Percentiles rank a stretch among this genome's conserved stretches.
Evolutionary conservation across 2,113 vertebrate species (phyloP).

Genomic region (Sprattus sprattus): DNA sequence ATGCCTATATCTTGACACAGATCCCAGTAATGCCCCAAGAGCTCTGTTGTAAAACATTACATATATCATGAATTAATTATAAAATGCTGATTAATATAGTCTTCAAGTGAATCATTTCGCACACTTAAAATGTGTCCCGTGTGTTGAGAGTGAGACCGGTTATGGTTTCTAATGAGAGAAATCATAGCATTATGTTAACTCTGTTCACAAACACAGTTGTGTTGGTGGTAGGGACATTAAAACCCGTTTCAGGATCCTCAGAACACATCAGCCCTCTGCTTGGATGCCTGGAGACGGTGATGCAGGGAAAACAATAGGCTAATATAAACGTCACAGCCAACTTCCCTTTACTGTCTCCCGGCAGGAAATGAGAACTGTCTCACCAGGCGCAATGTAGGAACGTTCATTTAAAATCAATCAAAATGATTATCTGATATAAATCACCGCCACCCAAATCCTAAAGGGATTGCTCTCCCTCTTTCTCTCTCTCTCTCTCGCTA

Average conservation of each 20-base stretch:
- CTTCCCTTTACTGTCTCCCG: slow-evolving; percentile 32
- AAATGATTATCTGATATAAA: slow-evolving; percentile 37
- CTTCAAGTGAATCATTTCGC: background rate
- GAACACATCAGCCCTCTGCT: background rate
- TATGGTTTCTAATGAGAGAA: background rate
- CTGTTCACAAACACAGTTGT: background rate
- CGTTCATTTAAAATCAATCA: slow-evolving; percentile 55
- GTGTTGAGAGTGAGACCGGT: no score
- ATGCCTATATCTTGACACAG: background rate
- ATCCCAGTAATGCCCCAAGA: background rate
- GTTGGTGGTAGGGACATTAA: background rate
- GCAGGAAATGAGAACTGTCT: slow-evolving; percentile 49
- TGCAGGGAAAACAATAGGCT: background rate
- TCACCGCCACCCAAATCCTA: slow-evolving; percentile 3
- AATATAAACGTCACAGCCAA: slow-evolving; percentile 28
- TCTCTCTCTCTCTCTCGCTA: background rate
- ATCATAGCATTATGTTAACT: background rate
- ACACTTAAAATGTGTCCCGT: background rate
- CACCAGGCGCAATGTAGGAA: slow-evolving; percentile 31
- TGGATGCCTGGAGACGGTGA: background rate
- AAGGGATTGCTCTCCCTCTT: background rate
- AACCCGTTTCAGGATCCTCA: background rate
- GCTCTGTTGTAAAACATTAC: background rate
- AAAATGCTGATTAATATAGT: background rate
- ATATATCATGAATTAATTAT: background rate